A percentile compares a stretch with the other conserved stretches of the same genome.
Conservation (phyloP, 1,140 invertebrate species). For the Periplaneta americana region DNA sequence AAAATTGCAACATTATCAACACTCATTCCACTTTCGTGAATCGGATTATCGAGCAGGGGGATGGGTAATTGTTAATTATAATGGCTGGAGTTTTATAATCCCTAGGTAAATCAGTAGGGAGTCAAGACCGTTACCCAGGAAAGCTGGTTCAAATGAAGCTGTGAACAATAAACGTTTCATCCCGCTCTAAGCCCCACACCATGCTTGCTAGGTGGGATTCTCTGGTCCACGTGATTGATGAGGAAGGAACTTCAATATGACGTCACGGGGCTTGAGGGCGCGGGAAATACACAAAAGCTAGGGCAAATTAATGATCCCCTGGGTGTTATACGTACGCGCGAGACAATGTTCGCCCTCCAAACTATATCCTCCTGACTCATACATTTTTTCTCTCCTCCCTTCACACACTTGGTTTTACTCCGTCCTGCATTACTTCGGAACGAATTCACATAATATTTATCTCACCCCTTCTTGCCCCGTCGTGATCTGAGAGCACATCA, state of each 20-base stretch:
- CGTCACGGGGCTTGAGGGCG: not conserved
- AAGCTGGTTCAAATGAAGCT: not conserved
- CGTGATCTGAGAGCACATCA: not conserved
- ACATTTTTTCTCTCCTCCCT: not conserved
- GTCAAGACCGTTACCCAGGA: not conserved
- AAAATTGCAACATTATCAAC: too few relatives aligned
- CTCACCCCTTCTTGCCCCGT: not conserved
- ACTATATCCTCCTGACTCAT: not conserved
- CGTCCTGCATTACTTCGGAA: not conserved
- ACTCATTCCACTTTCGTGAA: too few relatives aligned
- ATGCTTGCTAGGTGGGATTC: not conserved
- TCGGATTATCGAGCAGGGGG: too few relatives aligned
- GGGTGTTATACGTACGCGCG: not conserved
- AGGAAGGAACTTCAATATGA: not conserved
- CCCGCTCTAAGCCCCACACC: not conserved
- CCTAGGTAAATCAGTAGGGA: not conserved
- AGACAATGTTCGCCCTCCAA: not conserved
- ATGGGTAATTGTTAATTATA: too few relatives aligned
- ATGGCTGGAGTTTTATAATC: not conserved
- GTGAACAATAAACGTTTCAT: not conserved
- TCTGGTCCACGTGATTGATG: not conserved
- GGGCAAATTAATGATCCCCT: not conserved
- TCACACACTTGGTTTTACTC: not conserved
- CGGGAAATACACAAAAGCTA: not conserved
- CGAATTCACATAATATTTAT: not conserved